phyloP scores from a whole-genome alignment of 2,888 invertebrate genomes.

The Deilephila elpenor region DNA sequence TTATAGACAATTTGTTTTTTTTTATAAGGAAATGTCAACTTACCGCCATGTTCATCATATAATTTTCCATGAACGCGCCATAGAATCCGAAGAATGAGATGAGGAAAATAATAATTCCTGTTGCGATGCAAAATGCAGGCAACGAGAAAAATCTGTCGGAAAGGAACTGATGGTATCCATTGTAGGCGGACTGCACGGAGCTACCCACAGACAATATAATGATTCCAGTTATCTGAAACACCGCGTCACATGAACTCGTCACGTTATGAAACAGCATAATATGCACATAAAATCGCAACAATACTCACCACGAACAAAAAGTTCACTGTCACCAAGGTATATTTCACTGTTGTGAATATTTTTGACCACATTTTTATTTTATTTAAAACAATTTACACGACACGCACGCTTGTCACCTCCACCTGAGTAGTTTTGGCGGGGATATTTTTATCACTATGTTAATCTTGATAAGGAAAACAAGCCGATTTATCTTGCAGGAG shows the following conservation, averaged over 20 bases:
- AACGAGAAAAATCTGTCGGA: conserved; percentile 89
- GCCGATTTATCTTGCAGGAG: conserved; percentile 66
- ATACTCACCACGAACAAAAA: conserved; percentile 77
- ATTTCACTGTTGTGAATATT: conserved; percentile 79
- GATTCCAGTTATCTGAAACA: conserved; percentile 91
- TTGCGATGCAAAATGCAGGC: conserved; percentile 88
- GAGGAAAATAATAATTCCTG: conserved; percentile 89
- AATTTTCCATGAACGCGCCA: conserved; percentile 93
- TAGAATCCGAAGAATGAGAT: conserved; percentile 95
- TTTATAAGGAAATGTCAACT: conserved; percentile 57
- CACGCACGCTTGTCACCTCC: conserved; percentile 51
- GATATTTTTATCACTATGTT: conserved; percentile 77
- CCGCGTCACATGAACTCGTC: conserved; percentile 36
- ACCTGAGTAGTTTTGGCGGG: conserved; percentile 58
- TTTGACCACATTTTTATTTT: conserved; percentile 72
- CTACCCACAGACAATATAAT: conserved; percentile 90
- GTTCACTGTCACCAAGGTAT: conserved; percentile 70
- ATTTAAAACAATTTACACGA: conserved; percentile 42
- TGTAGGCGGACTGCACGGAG: conserved; percentile 87
- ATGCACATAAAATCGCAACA: neutral
- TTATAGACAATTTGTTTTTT: neutral
- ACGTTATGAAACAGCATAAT: conserved; percentile 8
- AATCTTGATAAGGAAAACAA: conserved; percentile 82
- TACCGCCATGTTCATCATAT: conserved; percentile 91
- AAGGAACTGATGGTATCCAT: conserved; percentile 88